These are phyloP conservation scores for Rhincodon typus DNA, from an alignment of 2,797 vertebrate genomes.

Conservation along the genomic window DNA sequence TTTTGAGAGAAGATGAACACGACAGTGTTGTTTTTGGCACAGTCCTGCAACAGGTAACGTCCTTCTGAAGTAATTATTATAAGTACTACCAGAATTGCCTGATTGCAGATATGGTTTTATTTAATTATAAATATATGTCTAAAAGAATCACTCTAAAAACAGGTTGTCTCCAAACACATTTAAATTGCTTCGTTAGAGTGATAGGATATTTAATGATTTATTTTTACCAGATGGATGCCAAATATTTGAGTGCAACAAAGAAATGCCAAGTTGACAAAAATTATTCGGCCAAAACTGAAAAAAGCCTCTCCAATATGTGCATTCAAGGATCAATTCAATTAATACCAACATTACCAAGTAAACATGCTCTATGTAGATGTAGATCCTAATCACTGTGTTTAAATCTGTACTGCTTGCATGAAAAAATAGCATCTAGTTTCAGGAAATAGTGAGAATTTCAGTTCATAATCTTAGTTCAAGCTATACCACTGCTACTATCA, in stretches of 20 bases:
- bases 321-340: neutral
- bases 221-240: neutral
- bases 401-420: neutral
- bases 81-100: neutral
- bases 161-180: neutral
- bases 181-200: slow-evolving; percentile 8
- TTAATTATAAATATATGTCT: neutral
- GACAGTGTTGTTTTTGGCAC: neutral
- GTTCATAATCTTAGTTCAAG: neutral
- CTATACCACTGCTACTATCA: neutral
- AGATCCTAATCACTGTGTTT: neutral
- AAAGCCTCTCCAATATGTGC: neutral
- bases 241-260: neutral
- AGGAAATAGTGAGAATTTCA: neutral
- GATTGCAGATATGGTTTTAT: neutral
- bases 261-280: neutral
- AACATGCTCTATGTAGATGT: neutral
- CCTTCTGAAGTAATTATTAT: neutral
- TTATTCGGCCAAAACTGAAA: neutral
- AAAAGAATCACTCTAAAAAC: slow-evolving; percentile 1
- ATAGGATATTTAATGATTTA: neutral
- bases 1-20: neutral
- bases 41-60: no score
- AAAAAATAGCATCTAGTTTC: neutral
- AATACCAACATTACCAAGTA: neutral